These are phyloP conservation scores for Panulirus ornatus DNA, from an alignment of 1,140 invertebrate species.

Conservation along the genomic window DNA sequence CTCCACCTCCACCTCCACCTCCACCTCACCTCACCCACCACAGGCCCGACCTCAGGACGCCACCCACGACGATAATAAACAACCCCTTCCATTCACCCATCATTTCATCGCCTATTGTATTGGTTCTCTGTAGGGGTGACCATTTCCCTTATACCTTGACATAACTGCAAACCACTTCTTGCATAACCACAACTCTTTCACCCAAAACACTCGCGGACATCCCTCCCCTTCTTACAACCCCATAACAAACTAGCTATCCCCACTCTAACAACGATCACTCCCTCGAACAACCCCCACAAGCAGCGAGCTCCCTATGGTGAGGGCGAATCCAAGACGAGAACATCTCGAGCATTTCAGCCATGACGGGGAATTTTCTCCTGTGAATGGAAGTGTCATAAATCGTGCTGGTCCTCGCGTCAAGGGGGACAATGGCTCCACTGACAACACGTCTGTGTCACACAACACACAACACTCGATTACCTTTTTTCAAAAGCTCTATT, in stretches of 20 bases:
- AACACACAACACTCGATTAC: background rate
- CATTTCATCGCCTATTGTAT: background rate
- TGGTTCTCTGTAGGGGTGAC: too few species aligned
- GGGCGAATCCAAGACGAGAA: background rate
- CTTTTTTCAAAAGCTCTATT: constrained; percentile 4
- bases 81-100: background rate
- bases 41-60: background rate
- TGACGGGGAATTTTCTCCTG: background rate
- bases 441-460: background rate
- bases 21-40: background rate
- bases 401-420: background rate
- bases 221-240: background rate
- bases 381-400: constrained; percentile 16
- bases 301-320: too few species aligned
- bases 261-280: background rate
- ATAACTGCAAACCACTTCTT: too few species aligned
- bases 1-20: constrained; percentile 7
- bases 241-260: background rate
- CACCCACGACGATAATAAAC: background rate
- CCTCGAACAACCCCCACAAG: background rate
- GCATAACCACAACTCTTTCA: too few species aligned
- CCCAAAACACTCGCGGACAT: background rate
- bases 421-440: background rate
- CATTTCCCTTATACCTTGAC: too few species aligned
- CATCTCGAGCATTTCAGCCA: background rate